A percentile compares a stretch with the other conserved stretches of the same genome.
Conservation (phyloP, 2,113 vertebrate species). For the Sinocyclocheilus grahami region DNA sequence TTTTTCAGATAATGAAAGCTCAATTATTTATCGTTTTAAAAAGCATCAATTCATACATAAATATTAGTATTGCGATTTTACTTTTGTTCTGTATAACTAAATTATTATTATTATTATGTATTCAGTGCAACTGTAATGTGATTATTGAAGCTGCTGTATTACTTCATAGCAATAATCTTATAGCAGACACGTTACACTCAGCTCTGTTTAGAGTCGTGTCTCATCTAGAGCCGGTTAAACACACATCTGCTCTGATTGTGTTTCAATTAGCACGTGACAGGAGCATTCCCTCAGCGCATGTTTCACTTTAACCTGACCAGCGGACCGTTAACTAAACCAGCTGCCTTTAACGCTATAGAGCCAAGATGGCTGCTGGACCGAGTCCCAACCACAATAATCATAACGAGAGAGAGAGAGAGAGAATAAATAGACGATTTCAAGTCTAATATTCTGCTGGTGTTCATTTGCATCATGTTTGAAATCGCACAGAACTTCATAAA, state of each 20-base stretch:
- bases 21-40: background rate
- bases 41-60: background rate
- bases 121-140: background rate
- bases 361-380: constrained; percentile 65
- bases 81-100: background rate
- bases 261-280: constrained; percentile 67
- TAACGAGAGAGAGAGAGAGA: background rate
- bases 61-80: background rate
- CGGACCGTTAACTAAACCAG: constrained; percentile 69
- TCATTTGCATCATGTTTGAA: constrained; percentile 25
- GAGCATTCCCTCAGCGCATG: constrained; percentile 58
- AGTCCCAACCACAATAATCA: constrained; percentile 54
- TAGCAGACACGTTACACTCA: background rate
- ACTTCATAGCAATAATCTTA: background rate
- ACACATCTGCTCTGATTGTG: constrained; percentile 54
- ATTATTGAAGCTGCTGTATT: background rate
- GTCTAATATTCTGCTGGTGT: constrained; percentile 6
- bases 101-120: no score
- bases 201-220: background rate
- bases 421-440: constrained; percentile 2
- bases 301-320: constrained; percentile 73
- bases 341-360: constrained; percentile 68
- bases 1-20: background rate
- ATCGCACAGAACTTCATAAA: constrained; percentile 15
- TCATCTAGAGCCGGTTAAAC: background rate